Conservation (phyloP, 1,140 invertebrate genomes). For the Orchestia grillus region DNA sequence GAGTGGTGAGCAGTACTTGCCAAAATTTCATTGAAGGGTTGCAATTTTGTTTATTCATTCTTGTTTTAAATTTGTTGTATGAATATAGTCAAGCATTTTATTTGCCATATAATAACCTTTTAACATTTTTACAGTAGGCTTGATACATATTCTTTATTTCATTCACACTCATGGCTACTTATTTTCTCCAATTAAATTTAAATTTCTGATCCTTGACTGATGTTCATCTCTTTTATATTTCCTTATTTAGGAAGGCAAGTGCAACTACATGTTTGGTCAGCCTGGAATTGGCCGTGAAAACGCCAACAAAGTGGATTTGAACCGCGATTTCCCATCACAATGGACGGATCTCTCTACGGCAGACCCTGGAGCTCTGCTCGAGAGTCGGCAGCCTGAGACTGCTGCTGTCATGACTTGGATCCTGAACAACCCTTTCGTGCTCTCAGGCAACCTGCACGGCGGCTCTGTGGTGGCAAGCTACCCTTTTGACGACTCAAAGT, state of each 20-base stretch:
- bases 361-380: slow-evolving; percentile 49
- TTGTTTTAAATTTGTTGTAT: not conserved
- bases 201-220: not conserved
- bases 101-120: not conserved
- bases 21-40: not conserved
- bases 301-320: slow-evolving; percentile 84
- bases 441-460: slow-evolving; percentile 92
- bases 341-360: slow-evolving; percentile 54
- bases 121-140: not conserved
- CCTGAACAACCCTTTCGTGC: slow-evolving; percentile 84
- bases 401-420: slow-evolving; percentile 92
- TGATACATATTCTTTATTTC: not conserved
- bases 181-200: not conserved
- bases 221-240: not conserved
- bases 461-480: slow-evolving; percentile 93
- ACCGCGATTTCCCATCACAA: slow-evolving; percentile 84
- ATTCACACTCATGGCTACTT: not conserved
- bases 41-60: not conserved
- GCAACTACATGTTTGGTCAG: slow-evolving; percentile 76
- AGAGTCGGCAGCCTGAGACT: slow-evolving; percentile 87
- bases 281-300: slow-evolving; percentile 80
- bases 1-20: slow-evolving; percentile 74
- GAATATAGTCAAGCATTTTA: not conserved
- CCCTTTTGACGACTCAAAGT: slow-evolving; percentile 85
- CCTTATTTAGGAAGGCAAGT: slow-evolving; percentile 81